A percentile compares a stretch with the other conserved stretches of the same genome.
Conservation (phyloP, 2,888 invertebrate species). For the Zelleria hepariella region DNA sequence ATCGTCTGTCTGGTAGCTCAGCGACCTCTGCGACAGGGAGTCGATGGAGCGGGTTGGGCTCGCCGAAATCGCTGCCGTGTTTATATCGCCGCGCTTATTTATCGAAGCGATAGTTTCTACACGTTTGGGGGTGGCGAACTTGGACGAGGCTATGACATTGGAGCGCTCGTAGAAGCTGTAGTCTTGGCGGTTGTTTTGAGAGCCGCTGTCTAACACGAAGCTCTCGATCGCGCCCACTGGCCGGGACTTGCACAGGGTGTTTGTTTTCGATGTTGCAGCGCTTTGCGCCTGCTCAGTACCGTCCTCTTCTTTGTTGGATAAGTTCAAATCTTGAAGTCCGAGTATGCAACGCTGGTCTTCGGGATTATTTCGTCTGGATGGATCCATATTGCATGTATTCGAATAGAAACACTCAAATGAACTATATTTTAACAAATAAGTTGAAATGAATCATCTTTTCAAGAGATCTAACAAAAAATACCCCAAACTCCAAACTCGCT, state of each 20-base stretch:
- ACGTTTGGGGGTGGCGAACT: constrained; percentile 83
- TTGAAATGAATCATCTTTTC: constrained; percentile 24
- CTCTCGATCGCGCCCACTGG: constrained; percentile 77
- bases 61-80: constrained; percentile 47
- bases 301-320: constrained; percentile 64
- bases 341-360: constrained; percentile 63
- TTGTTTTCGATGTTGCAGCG: constrained; percentile 46
- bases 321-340: constrained; percentile 66
- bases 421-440: neutral
- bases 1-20: constrained; percentile 60
- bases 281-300: constrained; percentile 67
- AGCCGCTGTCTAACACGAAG: constrained; percentile 69
- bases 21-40: constrained; percentile 73
- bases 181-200: constrained; percentile 57
- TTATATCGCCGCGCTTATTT: constrained; percentile 56
- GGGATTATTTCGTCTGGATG: constrained; percentile 51
- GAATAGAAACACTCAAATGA: neutral
- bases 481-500: neutral
- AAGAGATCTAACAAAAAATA: neutral
- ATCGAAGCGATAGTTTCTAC: constrained; percentile 74
- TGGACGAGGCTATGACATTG: constrained; percentile 82
- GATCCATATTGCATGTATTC: constrained; percentile 36
- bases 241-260: constrained; percentile 60
- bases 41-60: constrained; percentile 75
- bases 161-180: constrained; percentile 76